phyloP scores from a whole-genome alignment of 2,113 vertebrate genomes.

The Ciconia maguari region DNA sequence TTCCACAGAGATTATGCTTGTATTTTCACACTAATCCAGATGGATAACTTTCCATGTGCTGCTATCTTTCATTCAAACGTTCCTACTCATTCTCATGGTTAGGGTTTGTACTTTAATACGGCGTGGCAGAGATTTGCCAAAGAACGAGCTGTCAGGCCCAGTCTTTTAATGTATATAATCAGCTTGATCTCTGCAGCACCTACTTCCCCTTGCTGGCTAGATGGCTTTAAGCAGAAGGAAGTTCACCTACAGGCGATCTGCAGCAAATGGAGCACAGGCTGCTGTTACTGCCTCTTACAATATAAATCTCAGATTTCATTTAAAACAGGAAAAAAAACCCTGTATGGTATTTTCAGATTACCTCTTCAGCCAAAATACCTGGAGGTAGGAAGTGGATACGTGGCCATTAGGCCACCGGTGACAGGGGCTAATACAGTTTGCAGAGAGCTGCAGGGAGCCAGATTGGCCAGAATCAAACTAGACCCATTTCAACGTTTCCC shows the following conservation, averaged over 20 bases:
- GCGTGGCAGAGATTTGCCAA: not conserved
- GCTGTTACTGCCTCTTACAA: not conserved
- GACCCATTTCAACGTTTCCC: not conserved
- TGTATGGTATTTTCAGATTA: not conserved
- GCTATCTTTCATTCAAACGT: conserved; percentile 40
- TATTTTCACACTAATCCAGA: conserved; percentile 60
- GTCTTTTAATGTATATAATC: not conserved
- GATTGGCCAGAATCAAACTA: not conserved
- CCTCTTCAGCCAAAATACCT: not conserved
- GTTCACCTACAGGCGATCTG: not conserved
- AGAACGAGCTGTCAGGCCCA: not conserved
- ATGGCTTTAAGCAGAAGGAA: not conserved
- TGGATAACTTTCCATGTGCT: conserved; percentile 49
- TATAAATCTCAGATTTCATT: not conserved
- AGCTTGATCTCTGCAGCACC: not conserved
- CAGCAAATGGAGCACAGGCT: not conserved
- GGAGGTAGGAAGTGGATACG: not conserved
- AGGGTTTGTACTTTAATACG: not conserved
- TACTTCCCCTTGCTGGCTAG: not conserved
- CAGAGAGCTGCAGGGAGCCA: not conserved
- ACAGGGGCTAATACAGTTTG: not conserved
- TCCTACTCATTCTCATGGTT: not conserved
- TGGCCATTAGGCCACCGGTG: not conserved
- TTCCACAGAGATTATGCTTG: conserved; percentile 40
- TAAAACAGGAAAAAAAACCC: accelerated